These are phyloP conservation scores for Coelopa pilipes DNA, from an alignment of 2,888 invertebrate genomes.

Conservation along the genomic window DNA sequence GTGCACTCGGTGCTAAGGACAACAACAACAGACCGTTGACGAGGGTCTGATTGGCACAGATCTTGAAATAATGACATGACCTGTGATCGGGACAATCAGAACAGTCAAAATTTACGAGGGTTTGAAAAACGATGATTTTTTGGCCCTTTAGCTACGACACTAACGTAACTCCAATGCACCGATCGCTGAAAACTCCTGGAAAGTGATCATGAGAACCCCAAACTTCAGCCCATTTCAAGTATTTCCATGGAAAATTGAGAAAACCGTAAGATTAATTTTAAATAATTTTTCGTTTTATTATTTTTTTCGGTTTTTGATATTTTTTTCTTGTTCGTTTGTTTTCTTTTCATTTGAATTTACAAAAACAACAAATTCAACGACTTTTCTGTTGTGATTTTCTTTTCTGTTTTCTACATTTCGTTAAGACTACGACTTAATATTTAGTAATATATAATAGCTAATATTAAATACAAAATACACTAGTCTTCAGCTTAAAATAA, in stretches of 20 bases:
- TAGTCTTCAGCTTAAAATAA: neutral
- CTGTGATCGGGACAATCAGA: too few relatives aligned
- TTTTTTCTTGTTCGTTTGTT: too few relatives aligned
- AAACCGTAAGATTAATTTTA: constrained; percentile 12
- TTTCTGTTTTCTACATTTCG: constrained; percentile 10
- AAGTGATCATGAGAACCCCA: too few relatives aligned
- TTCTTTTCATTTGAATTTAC: constrained; percentile 33
- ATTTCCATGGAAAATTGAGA: too few relatives aligned
- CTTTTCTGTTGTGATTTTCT: neutral
- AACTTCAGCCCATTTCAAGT: too few relatives aligned
- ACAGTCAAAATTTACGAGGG: too few relatives aligned
- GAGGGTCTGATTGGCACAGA: neutral
- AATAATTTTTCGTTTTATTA: constrained; percentile 8
- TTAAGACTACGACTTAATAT: constrained; percentile 1
- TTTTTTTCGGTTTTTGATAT: constrained; percentile 26
- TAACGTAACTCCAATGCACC: too few relatives aligned
- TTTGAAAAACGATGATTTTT: neutral
- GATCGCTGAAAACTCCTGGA: too few relatives aligned
- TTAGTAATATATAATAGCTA: constrained; percentile 10
- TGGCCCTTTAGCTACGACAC: neutral
- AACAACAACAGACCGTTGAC: neutral
- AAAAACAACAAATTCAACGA: constrained; percentile 39
- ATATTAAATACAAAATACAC: constrained; percentile 22
- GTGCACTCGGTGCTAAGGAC: neutral
- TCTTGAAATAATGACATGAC: neutral